phyloP scores from a whole-genome alignment of 2,113 vertebrate species.

The Xiphophorus couchianus region DNA sequence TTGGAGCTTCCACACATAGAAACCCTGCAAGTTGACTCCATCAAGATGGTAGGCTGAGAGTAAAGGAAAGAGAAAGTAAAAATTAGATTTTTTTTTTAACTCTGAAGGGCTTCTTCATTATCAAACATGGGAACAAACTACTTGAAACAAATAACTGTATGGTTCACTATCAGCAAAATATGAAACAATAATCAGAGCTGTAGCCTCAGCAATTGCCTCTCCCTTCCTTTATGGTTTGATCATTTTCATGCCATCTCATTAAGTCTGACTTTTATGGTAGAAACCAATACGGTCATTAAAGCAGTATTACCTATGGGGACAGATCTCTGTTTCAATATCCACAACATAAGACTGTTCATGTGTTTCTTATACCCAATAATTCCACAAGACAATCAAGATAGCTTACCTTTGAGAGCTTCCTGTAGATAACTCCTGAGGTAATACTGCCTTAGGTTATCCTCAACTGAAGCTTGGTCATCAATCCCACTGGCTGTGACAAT shows the following conservation, averaged over 20 bases:
- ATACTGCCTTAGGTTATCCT: slow-evolving; percentile 86
- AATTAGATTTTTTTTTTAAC: too few relatives aligned
- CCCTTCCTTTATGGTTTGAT: slow-evolving; percentile 50
- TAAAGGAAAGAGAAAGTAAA: slow-evolving; percentile 3
- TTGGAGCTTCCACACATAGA: slow-evolving; percentile 90
- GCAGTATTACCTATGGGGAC: slow-evolving; percentile 6
- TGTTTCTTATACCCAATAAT: slow-evolving; percentile 1
- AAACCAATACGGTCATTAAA: slow-evolving; percentile 46
- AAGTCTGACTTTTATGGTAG: slow-evolving; percentile 39
- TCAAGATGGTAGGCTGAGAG: slow-evolving; percentile 86
- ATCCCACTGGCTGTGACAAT: slow-evolving; percentile 90
- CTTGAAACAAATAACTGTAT: not conserved
- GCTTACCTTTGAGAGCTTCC: slow-evolving; percentile 91
- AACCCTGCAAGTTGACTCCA: slow-evolving; percentile 88
- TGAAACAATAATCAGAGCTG: slow-evolving; percentile 5
- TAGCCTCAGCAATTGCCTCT: slow-evolving; percentile 6
- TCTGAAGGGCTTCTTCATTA: not conserved
- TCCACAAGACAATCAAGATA: not conserved
- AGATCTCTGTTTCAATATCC: slow-evolving; percentile 3
- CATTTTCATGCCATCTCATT: slow-evolving; percentile 54
- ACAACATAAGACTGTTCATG: not conserved
- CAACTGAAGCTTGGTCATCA: slow-evolving; percentile 84
- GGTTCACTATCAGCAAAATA: too few relatives aligned
- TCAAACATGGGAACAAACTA: not conserved
- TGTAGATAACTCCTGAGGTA: slow-evolving; percentile 88